Evolutionary conservation across 2,888 invertebrate species (phyloP).

Genomic region (Alcis repandata): DNA sequence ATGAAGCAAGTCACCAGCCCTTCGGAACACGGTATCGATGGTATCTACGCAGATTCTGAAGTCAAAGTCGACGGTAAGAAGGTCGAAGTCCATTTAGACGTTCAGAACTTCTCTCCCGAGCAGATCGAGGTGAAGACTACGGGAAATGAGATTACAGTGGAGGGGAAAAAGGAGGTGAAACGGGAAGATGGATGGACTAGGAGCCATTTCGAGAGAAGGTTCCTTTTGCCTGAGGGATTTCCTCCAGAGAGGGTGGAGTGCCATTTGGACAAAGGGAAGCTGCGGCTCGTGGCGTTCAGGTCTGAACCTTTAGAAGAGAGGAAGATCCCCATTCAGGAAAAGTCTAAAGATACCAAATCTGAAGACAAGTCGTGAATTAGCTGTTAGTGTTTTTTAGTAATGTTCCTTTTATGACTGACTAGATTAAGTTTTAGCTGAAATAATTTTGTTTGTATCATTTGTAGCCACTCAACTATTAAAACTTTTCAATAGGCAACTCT

Average conservation of each 20-base stretch:
- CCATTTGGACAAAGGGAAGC: slow-evolving; percentile 91
- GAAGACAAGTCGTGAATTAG: slow-evolving; percentile 12
- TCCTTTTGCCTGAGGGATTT: slow-evolving; percentile 91
- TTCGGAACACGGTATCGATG: slow-evolving; percentile 75
- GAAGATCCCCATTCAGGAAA: slow-evolving; percentile 72
- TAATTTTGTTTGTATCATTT: neutral
- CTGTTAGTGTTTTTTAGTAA: neutral
- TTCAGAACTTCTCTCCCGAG: slow-evolving; percentile 92
- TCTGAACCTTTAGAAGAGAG: slow-evolving; percentile 72
- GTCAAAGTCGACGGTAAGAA: slow-evolving; percentile 88
- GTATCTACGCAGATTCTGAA: slow-evolving; percentile 84
- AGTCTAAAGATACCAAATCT: slow-evolving; percentile 45
- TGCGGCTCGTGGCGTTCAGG: slow-evolving; percentile 89
- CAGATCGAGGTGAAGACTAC: slow-evolving; percentile 93
- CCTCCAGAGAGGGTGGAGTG: slow-evolving; percentile 91
- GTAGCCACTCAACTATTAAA: neutral
- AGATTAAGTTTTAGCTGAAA: neutral
- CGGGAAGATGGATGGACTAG: slow-evolving; percentile 91
- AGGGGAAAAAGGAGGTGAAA: slow-evolving; percentile 92
- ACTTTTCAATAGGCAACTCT: neutral
- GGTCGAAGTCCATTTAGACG: slow-evolving; percentile 91
- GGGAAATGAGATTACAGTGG: slow-evolving; percentile 90
- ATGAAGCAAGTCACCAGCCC: slow-evolving; percentile 65
- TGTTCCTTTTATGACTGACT: slow-evolving; percentile 41
- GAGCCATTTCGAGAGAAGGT: slow-evolving; percentile 91